Percentiles rank a stretch among this genome's conserved stretches.
phyloP scores from a whole-genome alignment of 2,797 vertebrate genomes.

The Cottoperca gobio region DNA sequence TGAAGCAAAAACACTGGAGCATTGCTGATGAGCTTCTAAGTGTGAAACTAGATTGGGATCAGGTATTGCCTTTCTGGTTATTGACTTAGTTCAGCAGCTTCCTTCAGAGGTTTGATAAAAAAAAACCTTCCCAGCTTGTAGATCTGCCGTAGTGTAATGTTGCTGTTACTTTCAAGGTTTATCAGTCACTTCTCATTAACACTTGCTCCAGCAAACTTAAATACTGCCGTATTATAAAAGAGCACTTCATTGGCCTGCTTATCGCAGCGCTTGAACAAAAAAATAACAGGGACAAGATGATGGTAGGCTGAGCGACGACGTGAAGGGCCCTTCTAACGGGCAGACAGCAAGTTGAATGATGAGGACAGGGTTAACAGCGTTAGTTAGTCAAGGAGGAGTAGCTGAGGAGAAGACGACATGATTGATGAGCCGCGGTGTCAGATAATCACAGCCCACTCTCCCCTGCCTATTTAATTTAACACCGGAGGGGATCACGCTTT shows the following conservation, averaged over 20 bases:
- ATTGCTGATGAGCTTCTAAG: conserved; percentile 17
- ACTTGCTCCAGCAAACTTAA: conserved; percentile 12
- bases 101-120: conserved; percentile 12
- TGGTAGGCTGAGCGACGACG: conserved; percentile 47
- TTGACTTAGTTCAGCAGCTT: conserved; percentile 16
- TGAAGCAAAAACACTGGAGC: conserved; percentile 8
- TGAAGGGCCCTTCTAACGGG: conserved; percentile 57
- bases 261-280: conserved; percentile 47
- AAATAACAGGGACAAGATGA: conserved; percentile 50
- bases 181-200: conserved; percentile 44
- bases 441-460: conserved; percentile 87
- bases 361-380: conserved; percentile 82
- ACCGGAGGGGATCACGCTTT: conserved; percentile 83
- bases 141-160: conserved; percentile 9
- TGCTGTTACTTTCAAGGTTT: conserved; percentile 27
- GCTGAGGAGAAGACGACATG: conserved; percentile 83
- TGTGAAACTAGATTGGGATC: conserved; percentile 13
- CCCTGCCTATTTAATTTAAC: conserved; percentile 86
- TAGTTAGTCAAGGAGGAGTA: conserved; percentile 80
- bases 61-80: conserved; percentile 8
- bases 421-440: conserved; percentile 88
- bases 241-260: conserved; percentile 45
- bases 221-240: conserved; percentile 8
- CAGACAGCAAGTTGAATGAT: conserved; percentile 74
- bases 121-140: conserved; percentile 8